Evolutionary conservation across 2,113 vertebrate genomes (phyloP), one percentile per base, ranked within the genome.

Genomic region (Eubucco bourcierii): DNA sequence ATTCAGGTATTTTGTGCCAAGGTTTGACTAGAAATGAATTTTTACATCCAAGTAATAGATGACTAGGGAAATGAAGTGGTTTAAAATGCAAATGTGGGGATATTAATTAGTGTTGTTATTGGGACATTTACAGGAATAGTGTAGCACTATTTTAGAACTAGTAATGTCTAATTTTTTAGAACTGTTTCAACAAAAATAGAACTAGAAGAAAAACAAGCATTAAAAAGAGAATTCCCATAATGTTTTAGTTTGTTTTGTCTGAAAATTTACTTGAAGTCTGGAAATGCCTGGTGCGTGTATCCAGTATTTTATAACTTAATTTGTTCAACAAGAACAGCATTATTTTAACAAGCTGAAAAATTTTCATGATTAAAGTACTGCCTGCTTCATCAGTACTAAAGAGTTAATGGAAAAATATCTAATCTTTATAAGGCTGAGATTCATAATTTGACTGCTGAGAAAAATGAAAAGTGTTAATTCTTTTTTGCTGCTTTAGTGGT

Each of bases 281-380:
- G 95, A 96, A 95, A 84, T 95, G 97, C 89, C 93, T 95, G 95
- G 66, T 95, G 88, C 64, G 87, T 29, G 15, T 94, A 95, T 90
- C 96, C 77, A 93, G 59, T 89, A 89, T 87, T 95, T 95, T 94
- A 85, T 95, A 96, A 97, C 91, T 90, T 97, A 93, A 95, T 97
- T 97, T 96, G 96, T 96, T 96, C 92, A 77, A 95, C 93, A 94
- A 97, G 91, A 95, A 70, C 0, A 0, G 82, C 65, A 84, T 79
- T 91, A 94, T 95, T 93, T 94, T 97, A 96, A 95, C 91, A 96
- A 97, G 93, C 96, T 96, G 95, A 85, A 97, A 90, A 77, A 79
- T 91, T 80, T 94, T 96, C 93, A 91, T 7, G 7, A 96, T 95
- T 95, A 97, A 97, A 95, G 92, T 66, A 75, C 72, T 84, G 78